Base-by-base conservation (phyloP, 2,113 vertebrate species). In the Eptatretus burgeri region DNA sequence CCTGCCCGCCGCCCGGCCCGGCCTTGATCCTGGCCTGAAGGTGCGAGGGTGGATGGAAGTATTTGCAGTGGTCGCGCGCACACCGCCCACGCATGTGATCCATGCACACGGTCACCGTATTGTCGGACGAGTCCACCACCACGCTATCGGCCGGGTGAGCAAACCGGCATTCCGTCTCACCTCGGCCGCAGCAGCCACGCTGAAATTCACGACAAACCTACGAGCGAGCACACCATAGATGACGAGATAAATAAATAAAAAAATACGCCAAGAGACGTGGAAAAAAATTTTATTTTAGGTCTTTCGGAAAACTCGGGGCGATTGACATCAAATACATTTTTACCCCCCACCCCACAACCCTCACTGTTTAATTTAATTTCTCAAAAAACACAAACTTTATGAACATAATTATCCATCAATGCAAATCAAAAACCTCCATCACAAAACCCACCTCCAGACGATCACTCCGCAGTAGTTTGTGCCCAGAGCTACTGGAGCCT, bases 401-500 rank as follows among this genome's bases (percentile, higher is more conserved):
- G 3, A 5, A 41, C 7, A 41, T 5, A 41, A 60, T 60, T 60
- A 60, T 60, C 9, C 56, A 17, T n/a, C 56, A 60, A 60, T 60
- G 56, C 56, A 20, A 60, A 17, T 17, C 10, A n/a, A 60, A 60
- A 20, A n/a, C 9, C 9, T 11, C 10, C 2, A 60, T 60, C n/a
- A 20, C 56, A 60, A n/a, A 60, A 60, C 74, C 71, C 85, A 98
- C 89, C 87, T 98, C 91, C 71, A 98, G 78, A 76, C 86, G 93
- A 78, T 98, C 91, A 49, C 83, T 82, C 74, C 91, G 85, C 71
- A 82, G 71, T 71, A 78, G 78, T 74, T 94, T 98, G 72, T 83
- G 84, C 66, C 71, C 72, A 74, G 80, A 77, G 71, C 81, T 87
- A 20, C 20, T 60, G 12, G 56, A 60, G 12, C n/a, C n/a, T 20